Base-by-base conservation (phyloP, 2,797 vertebrate species). In the Poeciliopsis infans region DNA sequence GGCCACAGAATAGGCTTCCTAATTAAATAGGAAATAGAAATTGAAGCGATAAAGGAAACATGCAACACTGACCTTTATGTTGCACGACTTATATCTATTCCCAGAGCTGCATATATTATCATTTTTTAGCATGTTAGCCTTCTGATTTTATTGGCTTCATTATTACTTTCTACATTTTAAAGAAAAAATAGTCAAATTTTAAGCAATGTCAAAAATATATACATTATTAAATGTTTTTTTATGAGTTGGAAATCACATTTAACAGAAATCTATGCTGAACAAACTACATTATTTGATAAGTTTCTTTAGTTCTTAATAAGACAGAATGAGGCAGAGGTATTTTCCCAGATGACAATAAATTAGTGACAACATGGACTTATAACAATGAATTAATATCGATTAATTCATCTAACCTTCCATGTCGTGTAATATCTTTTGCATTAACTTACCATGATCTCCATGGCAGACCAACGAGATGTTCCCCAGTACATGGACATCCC, bases 401-500 rank as follows among this genome's bases (percentile, higher is more conserved):
- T 28, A 15, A 4, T 77, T 55, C 25, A 61, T 64, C 15, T 79
- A 20, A 69, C 31, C 15, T 46, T 57, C 18, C 11, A 55, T 68
- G 57, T 39, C 36, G 0, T 57, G 15, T 33, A 61, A 72, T 41
- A 13, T 71, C 12, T 10, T 80, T 79, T 47, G 75, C 7, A 13
- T 41, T 84, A 13, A 86, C 94, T 93, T 93, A 99, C 98, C 98
- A 99, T 99, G 86, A 99, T 99, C 93, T 99, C 98, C 98, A 99
- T 99, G 0, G 97, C 98, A 0, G 97, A 97, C 98, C 98, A 99
- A 72, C 98, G 96, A 0, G 98, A 99, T 0, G 98, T 99, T 3
- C 98, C 98, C 98, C 98, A 99, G 95, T 99, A 99, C 98, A 99
- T 99, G 0, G 98, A 93, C 98, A 99, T 99, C 53, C 98, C 98